Percentiles rank a stretch among this genome's conserved stretches.
phyloP scores from a whole-genome alignment of 2,113 vertebrate genomes.

The Pedionomus torquatus region DNA sequence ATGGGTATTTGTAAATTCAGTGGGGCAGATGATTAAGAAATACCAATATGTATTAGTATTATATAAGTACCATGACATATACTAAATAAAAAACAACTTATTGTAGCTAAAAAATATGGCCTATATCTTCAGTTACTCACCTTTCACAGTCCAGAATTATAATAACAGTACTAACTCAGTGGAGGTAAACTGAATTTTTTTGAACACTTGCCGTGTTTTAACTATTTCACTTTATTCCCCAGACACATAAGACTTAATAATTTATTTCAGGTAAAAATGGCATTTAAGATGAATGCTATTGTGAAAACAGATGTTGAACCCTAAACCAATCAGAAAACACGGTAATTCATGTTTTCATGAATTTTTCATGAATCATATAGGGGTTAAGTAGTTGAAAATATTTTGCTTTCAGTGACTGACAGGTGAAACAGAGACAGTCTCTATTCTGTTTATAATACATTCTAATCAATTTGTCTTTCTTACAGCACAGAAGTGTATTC shows the following conservation, averaged over 20 bases:
- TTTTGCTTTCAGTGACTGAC: slow-evolving; percentile 2
- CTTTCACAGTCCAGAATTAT: neutral
- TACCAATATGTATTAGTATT: neutral
- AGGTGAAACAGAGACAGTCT: neutral
- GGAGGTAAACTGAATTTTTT: neutral
- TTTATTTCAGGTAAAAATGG: neutral
- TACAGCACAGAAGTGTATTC: neutral
- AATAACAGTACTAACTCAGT: neutral
- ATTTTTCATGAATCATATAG: neutral
- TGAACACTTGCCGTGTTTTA: neutral
- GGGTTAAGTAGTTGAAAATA: slow-evolving; percentile 13
- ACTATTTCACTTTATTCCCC: neutral
- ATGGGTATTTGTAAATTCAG: neutral
- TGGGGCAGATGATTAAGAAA: neutral
- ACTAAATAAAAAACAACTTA: neutral
- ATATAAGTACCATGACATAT: neutral
- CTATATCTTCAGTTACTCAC: neutral
- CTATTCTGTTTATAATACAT: neutral
- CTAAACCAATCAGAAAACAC: neutral
- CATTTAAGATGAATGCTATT: neutral
- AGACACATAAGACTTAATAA: neutral
- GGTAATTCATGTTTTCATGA: too few species aligned
- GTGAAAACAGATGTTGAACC: neutral
- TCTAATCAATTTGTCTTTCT: slow-evolving; percentile 12
- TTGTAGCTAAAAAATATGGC: neutral